Conservation (phyloP, 2,888 invertebrate genomes). For the Philhelius pedissequus region DNA sequence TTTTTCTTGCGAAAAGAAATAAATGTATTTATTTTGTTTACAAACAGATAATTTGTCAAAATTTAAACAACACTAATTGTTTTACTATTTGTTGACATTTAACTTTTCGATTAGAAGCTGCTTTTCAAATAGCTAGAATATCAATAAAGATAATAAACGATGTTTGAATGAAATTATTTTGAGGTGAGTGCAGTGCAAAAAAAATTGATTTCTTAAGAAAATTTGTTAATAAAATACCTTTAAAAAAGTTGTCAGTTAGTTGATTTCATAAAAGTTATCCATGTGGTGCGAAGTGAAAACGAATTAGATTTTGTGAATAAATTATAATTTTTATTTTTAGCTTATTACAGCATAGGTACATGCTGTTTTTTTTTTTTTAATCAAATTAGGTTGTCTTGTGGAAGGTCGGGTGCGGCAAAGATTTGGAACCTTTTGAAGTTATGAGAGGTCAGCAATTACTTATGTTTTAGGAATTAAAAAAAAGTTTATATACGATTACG, state of each 20-base stretch:
- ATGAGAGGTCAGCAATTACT: neutral
- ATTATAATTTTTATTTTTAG: slow-evolving; percentile 54
- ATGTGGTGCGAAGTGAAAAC: neutral
- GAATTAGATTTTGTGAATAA: neutral
- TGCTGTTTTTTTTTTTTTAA: slow-evolving; percentile 3
- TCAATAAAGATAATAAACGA: neutral
- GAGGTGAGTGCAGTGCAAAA: slow-evolving; percentile 1
- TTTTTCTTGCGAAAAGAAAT: neutral
- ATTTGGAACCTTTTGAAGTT: neutral
- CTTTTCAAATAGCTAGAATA: neutral
- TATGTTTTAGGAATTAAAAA: neutral
- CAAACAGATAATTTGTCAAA: slow-evolving; percentile 42
- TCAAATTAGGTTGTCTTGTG: slow-evolving; percentile 29
- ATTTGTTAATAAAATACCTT: neutral
- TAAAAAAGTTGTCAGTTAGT: neutral
- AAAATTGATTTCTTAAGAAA: neutral
- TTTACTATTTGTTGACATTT: neutral
- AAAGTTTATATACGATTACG: too few relatives aligned
- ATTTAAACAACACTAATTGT: neutral
- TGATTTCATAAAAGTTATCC: neutral
- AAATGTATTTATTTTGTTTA: slow-evolving; percentile 32
- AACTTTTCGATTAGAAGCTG: neutral
- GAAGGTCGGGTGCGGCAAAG: slow-evolving; percentile 32
- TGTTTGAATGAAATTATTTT: slow-evolving; percentile 7
- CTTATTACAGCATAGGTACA: slow-evolving; percentile 42